Percentiles rank a stretch among this genome's conserved stretches.
phyloP scores from a whole-genome alignment of 1,140 invertebrate species.

The Leptopilina boulardi region DNA sequence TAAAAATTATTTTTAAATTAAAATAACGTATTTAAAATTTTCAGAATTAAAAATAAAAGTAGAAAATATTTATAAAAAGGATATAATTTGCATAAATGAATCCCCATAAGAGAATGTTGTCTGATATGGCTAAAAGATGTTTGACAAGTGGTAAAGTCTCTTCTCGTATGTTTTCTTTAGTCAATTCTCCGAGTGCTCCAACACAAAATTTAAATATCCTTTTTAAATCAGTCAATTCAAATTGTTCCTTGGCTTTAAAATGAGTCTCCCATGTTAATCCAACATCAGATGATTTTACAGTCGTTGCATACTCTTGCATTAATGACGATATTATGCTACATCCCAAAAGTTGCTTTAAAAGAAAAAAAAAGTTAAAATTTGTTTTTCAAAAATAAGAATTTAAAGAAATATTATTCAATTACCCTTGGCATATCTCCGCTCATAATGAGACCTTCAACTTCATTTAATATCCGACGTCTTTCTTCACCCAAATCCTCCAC shows the following conservation, averaged over 20 bases:
- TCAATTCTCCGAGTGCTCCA: constrained; percentile 78
- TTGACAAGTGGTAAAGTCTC: constrained; percentile 78
- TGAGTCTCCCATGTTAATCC: constrained; percentile 92
- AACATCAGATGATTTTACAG: constrained; percentile 89
- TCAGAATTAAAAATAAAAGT: not conserved
- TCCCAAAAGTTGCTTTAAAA: constrained; percentile 82
- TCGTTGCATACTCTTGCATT: constrained; percentile 91
- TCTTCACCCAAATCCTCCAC: constrained; percentile 84
- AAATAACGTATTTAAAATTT: not conserved
- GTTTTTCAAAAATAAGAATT: constrained; percentile 30
- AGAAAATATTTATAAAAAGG: constrained; percentile 74
- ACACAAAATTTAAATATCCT: constrained; percentile 86
- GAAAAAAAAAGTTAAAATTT: constrained; percentile 41
- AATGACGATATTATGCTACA: constrained; percentile 88
- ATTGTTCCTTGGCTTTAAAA: constrained; percentile 88
- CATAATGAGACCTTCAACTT: constrained; percentile 84
- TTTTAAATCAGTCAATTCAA: constrained; percentile 88
- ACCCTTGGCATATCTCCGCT: constrained; percentile 80
- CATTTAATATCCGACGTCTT: constrained; percentile 82
- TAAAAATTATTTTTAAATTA: constrained; percentile 37
- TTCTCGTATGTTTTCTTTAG: constrained; percentile 77
- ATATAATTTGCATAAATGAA: constrained; percentile 82
- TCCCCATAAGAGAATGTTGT: constrained; percentile 85
- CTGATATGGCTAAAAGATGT: constrained; percentile 83
- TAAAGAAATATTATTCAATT: constrained; percentile 42